Conservation (phyloP, 2,113 vertebrate species). For the Upupa epops region DNA sequence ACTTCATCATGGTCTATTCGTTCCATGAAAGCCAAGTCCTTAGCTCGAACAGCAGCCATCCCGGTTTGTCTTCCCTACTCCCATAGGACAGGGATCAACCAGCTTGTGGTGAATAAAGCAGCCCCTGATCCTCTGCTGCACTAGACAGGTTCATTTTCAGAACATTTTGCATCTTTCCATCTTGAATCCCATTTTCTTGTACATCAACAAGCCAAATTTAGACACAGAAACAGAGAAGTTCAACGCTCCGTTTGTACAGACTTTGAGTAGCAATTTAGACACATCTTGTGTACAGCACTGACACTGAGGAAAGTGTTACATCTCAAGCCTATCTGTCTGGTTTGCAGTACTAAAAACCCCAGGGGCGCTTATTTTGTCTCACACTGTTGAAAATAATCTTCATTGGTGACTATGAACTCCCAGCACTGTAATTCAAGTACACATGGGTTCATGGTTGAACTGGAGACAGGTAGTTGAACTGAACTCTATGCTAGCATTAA, state of each 20-base stretch:
- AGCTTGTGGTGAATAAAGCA: not conserved
- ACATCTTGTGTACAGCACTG: not conserved
- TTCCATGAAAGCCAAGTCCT: not conserved
- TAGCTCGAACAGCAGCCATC: not conserved
- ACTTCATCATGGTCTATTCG: not conserved
- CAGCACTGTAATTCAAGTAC: not conserved
- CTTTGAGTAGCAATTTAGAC: not conserved
- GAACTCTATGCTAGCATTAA: not conserved
- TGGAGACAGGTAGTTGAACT: not conserved
- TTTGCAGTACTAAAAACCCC: not conserved
- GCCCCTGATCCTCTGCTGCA: not conserved
- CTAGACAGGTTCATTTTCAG: not conserved
- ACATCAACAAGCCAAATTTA: constrained; percentile 7
- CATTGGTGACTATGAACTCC: not conserved
- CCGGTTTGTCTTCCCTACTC: not conserved
- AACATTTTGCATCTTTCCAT: constrained; percentile 10
- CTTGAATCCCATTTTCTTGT: constrained; percentile 14
- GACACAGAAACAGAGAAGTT: constrained; percentile 2
- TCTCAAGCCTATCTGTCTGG: not conserved
- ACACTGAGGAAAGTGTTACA: not conserved
- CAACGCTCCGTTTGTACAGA: not conserved
- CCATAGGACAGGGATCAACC: not conserved
- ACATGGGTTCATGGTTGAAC: not conserved
- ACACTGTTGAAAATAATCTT: not conserved
- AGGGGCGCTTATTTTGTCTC: not conserved